Conservation (phyloP, 2,797 vertebrate species). For the Lutjanus argentimaculatus region DNA sequence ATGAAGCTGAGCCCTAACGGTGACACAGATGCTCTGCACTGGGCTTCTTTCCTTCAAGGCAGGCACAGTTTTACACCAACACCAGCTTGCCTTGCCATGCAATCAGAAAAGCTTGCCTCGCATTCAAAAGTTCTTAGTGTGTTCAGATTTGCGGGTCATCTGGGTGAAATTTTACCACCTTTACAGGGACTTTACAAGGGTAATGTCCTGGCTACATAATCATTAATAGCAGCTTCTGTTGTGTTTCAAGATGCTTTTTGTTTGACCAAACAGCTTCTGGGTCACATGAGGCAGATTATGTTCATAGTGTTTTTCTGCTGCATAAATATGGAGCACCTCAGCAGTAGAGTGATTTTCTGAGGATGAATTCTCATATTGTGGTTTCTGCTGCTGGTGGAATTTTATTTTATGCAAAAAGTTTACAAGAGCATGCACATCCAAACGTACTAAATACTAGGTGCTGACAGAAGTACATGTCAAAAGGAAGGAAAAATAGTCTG, state of each 20-base stretch:
- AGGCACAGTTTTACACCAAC: constrained; percentile 17
- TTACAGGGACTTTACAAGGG: not conserved
- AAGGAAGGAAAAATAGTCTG: too few species aligned
- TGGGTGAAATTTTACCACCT: not conserved
- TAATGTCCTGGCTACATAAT: not conserved
- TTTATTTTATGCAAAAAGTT: not conserved
- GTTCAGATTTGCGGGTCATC: constrained; percentile 14
- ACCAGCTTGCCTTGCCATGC: not conserved
- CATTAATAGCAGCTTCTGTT: not conserved
- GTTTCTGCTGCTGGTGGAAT: not conserved
- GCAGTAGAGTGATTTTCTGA: not conserved
- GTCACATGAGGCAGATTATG: not conserved
- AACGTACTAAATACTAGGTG: too few species aligned
- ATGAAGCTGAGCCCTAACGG: constrained; percentile 39
- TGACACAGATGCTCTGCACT: constrained; percentile 53
- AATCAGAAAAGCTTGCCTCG: constrained; percentile 6
- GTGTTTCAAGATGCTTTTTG: not conserved
- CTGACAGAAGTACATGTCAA: too few species aligned
- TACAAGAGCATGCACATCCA: too few species aligned
- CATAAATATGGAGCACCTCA: not conserved
- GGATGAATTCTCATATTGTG: not conserved
- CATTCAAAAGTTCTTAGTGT: not conserved
- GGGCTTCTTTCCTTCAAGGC: constrained; percentile 23
- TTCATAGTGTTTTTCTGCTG: not conserved
- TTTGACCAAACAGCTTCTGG: not conserved